A percentile compares a stretch with the other conserved stretches of the same genome.
Conservation (phyloP, 2,113 vertebrate species). For the Candoia aspera region DNA sequence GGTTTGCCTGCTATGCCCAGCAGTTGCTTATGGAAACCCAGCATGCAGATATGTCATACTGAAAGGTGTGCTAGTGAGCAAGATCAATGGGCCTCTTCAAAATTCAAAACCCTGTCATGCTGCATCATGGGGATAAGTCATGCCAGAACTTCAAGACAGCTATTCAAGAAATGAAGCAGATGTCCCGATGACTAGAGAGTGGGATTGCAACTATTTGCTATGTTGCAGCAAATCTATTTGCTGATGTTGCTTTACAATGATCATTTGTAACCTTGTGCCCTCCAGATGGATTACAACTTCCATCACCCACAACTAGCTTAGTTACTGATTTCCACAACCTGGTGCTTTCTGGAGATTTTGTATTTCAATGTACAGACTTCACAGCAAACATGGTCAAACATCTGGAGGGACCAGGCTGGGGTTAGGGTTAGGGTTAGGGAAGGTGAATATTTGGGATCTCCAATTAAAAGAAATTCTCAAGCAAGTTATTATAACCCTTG, state of each 20-base stretch:
- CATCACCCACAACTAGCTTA: background rate
- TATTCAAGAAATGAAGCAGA: background rate
- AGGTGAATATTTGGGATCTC: background rate
- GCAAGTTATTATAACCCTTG: background rate
- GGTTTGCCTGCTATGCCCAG: background rate
- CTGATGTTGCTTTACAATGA: background rate
- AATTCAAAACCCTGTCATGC: background rate
- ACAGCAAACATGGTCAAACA: background rate
- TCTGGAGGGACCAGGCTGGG: background rate
- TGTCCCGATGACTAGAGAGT: background rate
- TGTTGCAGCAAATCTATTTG: background rate
- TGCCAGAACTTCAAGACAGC: background rate
- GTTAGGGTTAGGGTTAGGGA: background rate
- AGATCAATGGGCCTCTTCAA: background rate
- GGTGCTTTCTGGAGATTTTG: background rate
- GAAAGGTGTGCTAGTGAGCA: background rate
- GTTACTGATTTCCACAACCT: background rate
- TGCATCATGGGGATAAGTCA: background rate
- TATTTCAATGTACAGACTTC: background rate
- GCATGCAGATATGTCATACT: background rate
- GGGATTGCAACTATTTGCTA: background rate
- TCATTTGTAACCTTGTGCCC: background rate
- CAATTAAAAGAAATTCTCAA: background rate
- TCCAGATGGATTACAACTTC: background rate
- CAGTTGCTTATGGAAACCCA: background rate